phyloP scores from a whole-genome alignment of 1,140 invertebrate species.

The Thereuonema tuberculata region DNA sequence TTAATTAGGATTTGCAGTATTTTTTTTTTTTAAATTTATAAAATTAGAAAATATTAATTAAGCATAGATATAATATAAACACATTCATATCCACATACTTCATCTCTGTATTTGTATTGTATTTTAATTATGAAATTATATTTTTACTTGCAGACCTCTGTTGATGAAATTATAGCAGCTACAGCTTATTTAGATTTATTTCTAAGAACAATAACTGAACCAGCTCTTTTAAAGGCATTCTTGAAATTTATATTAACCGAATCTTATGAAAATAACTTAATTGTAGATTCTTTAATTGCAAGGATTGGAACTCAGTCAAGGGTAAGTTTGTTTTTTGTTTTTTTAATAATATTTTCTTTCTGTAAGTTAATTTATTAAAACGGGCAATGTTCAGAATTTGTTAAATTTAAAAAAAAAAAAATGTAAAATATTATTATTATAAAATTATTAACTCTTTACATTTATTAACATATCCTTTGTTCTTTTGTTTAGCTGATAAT shows the following conservation, averaged over 20 bases:
- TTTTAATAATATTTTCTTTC: too few species aligned
- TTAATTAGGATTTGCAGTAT: too few species aligned
- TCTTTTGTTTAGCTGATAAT: too few species aligned
- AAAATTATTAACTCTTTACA: constrained; percentile 23
- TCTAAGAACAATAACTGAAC: constrained; percentile 68
- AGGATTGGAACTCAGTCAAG: not conserved
- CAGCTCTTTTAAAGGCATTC: constrained; percentile 63
- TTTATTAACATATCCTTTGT: too few species aligned
- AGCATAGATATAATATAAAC: too few species aligned
- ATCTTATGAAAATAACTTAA: constrained; percentile 61
- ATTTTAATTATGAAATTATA: too few species aligned
- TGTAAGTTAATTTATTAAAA: not conserved
- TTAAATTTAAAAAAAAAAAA: not conserved
- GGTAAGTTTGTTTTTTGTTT: too few species aligned
- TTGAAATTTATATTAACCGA: constrained; percentile 72
- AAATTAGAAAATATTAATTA: too few species aligned
- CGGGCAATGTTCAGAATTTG: too few species aligned
- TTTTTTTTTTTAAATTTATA: too few species aligned
- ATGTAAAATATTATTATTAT: not conserved
- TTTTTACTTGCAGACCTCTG: constrained; percentile 37
- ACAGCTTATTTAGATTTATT: constrained; percentile 85
- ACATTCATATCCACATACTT: too few species aligned
- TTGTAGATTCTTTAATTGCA: constrained; percentile 57
- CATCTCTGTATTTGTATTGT: too few species aligned
- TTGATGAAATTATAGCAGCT: constrained; percentile 74